A percentile compares a stretch with the other conserved stretches of the same genome.
Conservation (phyloP, 2,797 vertebrate genomes). For the Mastacembelus armatus region DNA sequence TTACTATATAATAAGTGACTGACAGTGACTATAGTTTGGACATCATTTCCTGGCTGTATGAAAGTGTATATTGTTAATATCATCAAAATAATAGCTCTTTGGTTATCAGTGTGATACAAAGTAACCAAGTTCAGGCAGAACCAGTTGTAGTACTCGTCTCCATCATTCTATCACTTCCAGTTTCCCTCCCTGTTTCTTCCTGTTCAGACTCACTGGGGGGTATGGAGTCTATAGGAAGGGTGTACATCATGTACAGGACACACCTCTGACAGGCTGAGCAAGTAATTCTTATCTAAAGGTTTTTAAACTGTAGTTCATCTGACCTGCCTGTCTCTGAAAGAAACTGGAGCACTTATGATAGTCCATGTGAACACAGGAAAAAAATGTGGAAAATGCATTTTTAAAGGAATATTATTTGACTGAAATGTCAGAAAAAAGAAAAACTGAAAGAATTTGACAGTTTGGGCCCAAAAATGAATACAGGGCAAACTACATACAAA, state of each 20-base stretch:
- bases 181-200: slow-evolving; percentile 3
- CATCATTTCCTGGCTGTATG: no score
- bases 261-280: slow-evolving; percentile 8
- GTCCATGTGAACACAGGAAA: background rate
- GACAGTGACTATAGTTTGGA: no score
- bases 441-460: background rate
- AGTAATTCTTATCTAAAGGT: slow-evolving; percentile 4
- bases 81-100: no score
- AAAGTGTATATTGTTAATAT: no score
- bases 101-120: no score
- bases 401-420: background rate
- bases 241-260: slow-evolving; percentile 7
- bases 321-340: background rate
- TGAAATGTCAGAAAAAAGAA: background rate
- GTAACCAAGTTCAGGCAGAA: no score
- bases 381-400: no score
- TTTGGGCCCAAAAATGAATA: slow-evolving; percentile 1
- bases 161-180: no score
- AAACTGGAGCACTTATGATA: background rate
- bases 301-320: background rate
- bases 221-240: slow-evolving; percentile 7
- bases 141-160: no score
- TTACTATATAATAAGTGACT: no score
- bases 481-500: background rate
- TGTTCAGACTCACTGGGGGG: slow-evolving; percentile 24